Percentiles rank a stretch among this genome's conserved stretches.
Evolutionary conservation across 1,140 invertebrate species (phyloP).

Genomic region (Cydia strobilella): DNA sequence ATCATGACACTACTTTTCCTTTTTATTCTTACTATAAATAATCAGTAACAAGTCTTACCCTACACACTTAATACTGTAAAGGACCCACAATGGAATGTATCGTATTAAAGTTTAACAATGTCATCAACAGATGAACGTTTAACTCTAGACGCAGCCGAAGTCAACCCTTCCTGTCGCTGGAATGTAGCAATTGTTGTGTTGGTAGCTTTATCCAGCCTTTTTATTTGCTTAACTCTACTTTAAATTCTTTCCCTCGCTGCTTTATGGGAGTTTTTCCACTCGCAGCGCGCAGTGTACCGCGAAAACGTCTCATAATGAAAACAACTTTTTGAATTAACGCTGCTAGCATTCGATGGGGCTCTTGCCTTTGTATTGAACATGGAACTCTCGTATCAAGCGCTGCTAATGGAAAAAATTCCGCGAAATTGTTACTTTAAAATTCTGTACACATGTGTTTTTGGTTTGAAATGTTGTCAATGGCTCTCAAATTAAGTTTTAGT

Average conservation of each 20-base stretch:
- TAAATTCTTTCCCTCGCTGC: conserved; percentile 70
- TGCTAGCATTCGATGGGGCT: conserved; percentile 57
- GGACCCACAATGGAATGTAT: neutral
- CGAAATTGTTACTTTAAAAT: conserved; percentile 1
- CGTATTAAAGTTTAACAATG: neutral
- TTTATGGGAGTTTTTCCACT: conserved; percentile 64
- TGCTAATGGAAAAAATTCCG: neutral
- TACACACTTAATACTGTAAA: no score
- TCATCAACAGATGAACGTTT: conserved; percentile 9
- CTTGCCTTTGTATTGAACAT: conserved; percentile 66
- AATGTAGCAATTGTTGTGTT: conserved; percentile 70
- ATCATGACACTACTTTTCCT: no score
- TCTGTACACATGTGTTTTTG: neutral
- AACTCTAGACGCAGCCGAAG: neutral
- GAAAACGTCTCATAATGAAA: conserved; percentile 70
- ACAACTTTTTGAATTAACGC: conserved; percentile 78
- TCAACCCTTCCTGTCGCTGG: conserved; percentile 50
- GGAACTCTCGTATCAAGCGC: conserved; percentile 17
- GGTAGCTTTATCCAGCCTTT: conserved; percentile 63
- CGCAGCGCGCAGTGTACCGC: conserved; percentile 57
- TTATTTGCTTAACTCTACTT: conserved; percentile 69
- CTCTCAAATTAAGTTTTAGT: conserved; percentile 40
- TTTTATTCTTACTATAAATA: no score
- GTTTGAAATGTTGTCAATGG: conserved; percentile 6
- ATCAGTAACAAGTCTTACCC: no score